Evolutionary conservation across 1,140 invertebrate species (phyloP).

Genomic region (Ooceraea biroi): DNA sequence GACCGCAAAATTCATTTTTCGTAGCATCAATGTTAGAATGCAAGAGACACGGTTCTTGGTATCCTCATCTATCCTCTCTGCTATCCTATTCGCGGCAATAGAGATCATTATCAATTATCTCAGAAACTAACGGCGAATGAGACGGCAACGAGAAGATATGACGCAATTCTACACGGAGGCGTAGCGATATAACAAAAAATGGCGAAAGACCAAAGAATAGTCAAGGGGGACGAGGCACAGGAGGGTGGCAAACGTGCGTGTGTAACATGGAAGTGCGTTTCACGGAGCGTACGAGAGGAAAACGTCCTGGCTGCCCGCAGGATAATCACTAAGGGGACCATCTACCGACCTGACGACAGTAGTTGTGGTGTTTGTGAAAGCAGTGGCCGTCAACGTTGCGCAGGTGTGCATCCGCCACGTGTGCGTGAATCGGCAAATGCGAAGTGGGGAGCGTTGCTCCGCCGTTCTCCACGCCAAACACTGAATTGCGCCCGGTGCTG

Average conservation of each 20-base stretch:
- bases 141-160: background rate
- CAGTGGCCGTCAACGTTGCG: slow-evolving; percentile 82
- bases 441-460: slow-evolving; percentile 75
- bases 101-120: background rate
- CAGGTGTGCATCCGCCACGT: slow-evolving; percentile 80
- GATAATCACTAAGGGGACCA: slow-evolving; percentile 35
- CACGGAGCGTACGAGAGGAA: slow-evolving; percentile 31
- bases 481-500: slow-evolving; percentile 85
- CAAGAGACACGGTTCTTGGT: background rate
- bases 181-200: slow-evolving; percentile 26
- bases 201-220: background rate
- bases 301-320: background rate
- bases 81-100: background rate
- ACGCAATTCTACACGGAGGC: no score
- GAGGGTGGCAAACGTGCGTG: background rate
- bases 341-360: slow-evolving; percentile 83
- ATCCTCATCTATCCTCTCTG: background rate
- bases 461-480: slow-evolving; percentile 81
- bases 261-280: background rate
- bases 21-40: background rate
- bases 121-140: background rate
- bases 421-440: slow-evolving; percentile 80
- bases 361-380: slow-evolving; percentile 82
- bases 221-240: no score
- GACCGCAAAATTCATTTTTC: no score